Percentiles rank a stretch among this genome's conserved stretches.
phyloP scores from a whole-genome alignment of 2,888 invertebrate genomes.

The Himalopsyche anomala region DNA sequence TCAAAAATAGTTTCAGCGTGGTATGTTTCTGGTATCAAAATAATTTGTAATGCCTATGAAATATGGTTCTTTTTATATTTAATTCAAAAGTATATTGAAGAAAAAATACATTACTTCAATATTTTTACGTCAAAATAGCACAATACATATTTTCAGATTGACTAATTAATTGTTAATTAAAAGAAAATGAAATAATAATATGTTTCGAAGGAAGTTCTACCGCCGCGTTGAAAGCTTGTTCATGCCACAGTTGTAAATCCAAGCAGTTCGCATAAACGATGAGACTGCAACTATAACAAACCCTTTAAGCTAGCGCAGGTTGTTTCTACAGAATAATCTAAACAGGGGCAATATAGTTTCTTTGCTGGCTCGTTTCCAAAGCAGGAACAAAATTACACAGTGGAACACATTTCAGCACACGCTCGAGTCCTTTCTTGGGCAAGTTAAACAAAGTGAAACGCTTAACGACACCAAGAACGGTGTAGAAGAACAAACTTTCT shows the following conservation, averaged over 20 bases:
- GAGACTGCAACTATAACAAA: slow-evolving; percentile 31
- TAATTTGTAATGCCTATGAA: background rate
- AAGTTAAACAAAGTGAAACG: slow-evolving; percentile 37
- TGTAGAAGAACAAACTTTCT: background rate
- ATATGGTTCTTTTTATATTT: no score
- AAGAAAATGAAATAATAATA: no score
- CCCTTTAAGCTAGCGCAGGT: background rate
- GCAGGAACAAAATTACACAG: slow-evolving; percentile 14
- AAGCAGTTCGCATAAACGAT: background rate
- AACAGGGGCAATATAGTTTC: background rate
- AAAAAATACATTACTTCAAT: no score
- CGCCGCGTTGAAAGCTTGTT: background rate
- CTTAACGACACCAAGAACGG: slow-evolving; percentile 38
- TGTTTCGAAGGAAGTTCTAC: background rate
- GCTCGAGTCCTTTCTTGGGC: background rate
- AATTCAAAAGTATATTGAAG: no score
- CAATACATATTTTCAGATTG: no score
- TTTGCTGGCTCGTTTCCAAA: slow-evolving; percentile 2
- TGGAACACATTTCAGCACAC: slow-evolving; percentile 36
- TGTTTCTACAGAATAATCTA: slow-evolving; percentile 35
- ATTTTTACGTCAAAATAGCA: no score
- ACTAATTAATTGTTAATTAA: no score
- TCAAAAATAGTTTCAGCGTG: slow-evolving; percentile 14
- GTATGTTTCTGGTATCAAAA: slow-evolving; percentile 4
- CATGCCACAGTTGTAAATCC: background rate